Evolutionary conservation across 2,888 invertebrate genomes (phyloP).

Genomic region (Epinotia ramella): DNA sequence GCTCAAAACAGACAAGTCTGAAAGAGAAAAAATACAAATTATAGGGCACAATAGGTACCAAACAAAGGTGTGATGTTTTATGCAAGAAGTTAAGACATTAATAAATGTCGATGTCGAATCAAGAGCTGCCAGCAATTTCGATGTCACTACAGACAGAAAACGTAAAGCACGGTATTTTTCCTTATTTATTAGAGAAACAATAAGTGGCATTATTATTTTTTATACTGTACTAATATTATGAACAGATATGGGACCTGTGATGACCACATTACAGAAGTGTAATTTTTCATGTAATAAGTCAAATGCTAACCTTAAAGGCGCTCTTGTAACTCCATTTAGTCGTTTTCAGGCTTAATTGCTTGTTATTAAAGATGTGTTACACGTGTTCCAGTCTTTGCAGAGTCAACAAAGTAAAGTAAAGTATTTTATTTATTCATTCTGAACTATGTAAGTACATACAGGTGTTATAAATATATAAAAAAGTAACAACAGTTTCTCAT

Average conservation of each 20-base stretch:
- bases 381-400: constrained; percentile 12
- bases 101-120: constrained; percentile 26
- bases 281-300: neutral
- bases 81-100: constrained; percentile 12
- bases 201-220: neutral
- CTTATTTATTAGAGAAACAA: constrained; percentile 4
- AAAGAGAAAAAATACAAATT: constrained; percentile 25
- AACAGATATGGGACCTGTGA: neutral
- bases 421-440: too few relatives aligned
- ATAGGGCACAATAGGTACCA: constrained; percentile 14
- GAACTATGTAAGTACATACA: too few relatives aligned
- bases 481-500: too few relatives aligned
- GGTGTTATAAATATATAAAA: too few relatives aligned
- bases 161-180: neutral
- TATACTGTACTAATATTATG: neutral
- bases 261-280: neutral
- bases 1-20: constrained; percentile 24
- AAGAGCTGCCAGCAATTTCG: constrained; percentile 5
- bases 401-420: constrained; percentile 3
- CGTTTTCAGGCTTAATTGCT: constrained; percentile 5
- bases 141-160: constrained; percentile 17
- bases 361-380: constrained; percentile 20
- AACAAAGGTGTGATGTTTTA: constrained; percentile 20
- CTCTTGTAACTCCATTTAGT: neutral
- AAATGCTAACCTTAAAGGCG: neutral